These are phyloP conservation scores for Palythoa caribaeorum DNA, from an alignment of 92 coral and sea anemone species.

Conservation along the genomic window DNA sequence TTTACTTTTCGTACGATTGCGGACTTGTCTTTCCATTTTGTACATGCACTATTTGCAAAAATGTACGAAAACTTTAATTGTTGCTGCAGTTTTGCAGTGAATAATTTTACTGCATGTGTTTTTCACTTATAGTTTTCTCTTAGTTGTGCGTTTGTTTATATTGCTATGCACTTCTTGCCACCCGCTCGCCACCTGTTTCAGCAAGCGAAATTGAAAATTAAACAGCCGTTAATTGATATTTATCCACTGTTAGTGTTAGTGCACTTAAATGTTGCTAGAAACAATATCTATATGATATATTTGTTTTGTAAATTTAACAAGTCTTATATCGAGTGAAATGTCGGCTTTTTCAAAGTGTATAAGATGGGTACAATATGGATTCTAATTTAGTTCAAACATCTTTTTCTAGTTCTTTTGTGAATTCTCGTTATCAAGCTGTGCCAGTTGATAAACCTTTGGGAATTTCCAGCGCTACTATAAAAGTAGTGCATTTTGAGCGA, in stretches of 20 bases:
- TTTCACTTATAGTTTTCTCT: neutral
- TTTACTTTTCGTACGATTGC: too few species aligned
- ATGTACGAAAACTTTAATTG: too few species aligned
- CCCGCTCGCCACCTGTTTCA: slow-evolving; percentile 15
- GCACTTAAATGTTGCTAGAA: neutral
- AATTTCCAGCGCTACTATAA: neutral
- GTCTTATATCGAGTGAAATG: too few species aligned
- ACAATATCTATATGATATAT: neutral
- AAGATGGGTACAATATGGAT: neutral
- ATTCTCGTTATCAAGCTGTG: neutral
- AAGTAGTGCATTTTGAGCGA: slow-evolving; percentile 18
- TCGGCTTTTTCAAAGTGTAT: neutral
- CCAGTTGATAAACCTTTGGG: neutral
- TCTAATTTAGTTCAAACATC: slow-evolving; percentile 10
- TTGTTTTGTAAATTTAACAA: neutral
- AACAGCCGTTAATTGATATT: neutral
- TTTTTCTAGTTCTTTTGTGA: slow-evolving; percentile 12
- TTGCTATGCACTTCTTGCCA: neutral
- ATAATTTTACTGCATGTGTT: neutral
- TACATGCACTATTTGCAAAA: too few species aligned
- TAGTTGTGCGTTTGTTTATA: neutral
- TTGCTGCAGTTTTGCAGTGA: neutral
- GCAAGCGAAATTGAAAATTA: neutral
- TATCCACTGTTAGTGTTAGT: slow-evolving; percentile 4
- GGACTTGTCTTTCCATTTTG: too few species aligned